Base-by-base conservation (phyloP, 2,888 invertebrate species). In the Pheosia gnoma region DNA sequence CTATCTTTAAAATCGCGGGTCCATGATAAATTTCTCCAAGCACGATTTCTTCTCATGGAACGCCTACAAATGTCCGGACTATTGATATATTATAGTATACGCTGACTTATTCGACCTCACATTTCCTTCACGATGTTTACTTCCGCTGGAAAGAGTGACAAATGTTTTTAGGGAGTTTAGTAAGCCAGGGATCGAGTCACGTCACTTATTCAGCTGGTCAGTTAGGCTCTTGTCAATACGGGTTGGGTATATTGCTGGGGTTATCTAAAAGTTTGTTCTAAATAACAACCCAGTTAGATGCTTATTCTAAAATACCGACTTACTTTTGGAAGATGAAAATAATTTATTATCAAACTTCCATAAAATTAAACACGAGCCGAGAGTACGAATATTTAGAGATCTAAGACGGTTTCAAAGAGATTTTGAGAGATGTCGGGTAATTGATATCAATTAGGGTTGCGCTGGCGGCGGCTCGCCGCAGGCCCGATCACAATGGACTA, bases 381-480 rank as follows among this genome's bases (percentile, higher is more conserved):
- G 73, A 76, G 75, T 68, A 70, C 66, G 73, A 80, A 78, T 81
- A 82, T 81, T 83, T 79, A 68, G 66, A 78, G 75, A 79, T 81
- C 71, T 79, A 74, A 81, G 80, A 75, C 73, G 68, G 75, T 77
- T 81, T 79, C 81, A 83, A 82, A 84, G 85, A 83, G 80, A 82
- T 86, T 85, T 82, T 79, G 80, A 77, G 82, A 84, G 81, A 85
- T 83, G 80, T 77, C 79, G 77, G 73, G 67, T 87, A 90, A 90
- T 90, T 90, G 89, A 87, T 89, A 90, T 88, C 88, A 90, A 89
- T 90, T 89, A 88, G 80, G 82, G 70, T 74, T 80, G 77, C 73
- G 81, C 77, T 76, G 74, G 82, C 80, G 81, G 83, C 78, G 79
- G 78, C 68, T 75, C 72, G 81, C 82, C 79, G 77, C 82, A 71